A percentile compares a stretch with the other conserved stretches of the same genome.
Conservation (phyloP, 2,797 vertebrate species). For the Cottoperca gobio region DNA sequence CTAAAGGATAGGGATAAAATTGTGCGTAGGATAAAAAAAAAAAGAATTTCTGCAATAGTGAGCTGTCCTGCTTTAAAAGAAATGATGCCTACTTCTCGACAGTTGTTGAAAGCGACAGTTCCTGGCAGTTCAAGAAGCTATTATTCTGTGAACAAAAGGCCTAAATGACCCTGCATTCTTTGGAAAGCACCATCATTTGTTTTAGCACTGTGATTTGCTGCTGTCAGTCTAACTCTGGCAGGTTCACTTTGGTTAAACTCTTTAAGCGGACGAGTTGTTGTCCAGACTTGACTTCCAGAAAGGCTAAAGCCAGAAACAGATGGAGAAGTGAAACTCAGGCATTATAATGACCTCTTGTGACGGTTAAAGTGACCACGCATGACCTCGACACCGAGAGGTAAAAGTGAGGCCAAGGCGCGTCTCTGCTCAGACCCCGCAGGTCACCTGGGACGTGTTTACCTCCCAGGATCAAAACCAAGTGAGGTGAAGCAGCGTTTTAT, state of each 20-base stretch:
- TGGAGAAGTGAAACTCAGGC: slow-evolving; percentile 6
- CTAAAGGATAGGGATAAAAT: no score
- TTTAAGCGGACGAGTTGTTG: not conserved
- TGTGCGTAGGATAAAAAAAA: no score
- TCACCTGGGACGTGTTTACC: no score
- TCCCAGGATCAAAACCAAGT: no score
- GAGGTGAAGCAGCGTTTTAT: no score
- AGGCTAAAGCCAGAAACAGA: not conserved
- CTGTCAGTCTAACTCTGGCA: not conserved
- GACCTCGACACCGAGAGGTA: slow-evolving; percentile 23
- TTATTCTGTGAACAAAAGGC: slow-evolving; percentile 21
- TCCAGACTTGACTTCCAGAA: slow-evolving; percentile 14
- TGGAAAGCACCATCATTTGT: slow-evolving; percentile 33
- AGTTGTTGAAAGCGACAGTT: slow-evolving; percentile 39
- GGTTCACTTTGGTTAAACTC: not conserved
- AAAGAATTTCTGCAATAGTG: not conserved
- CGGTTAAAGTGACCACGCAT: not conserved
- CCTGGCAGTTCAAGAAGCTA: not conserved
- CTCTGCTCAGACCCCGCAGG: no score
- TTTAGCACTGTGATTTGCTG: slow-evolving; percentile 12
- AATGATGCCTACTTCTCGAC: not conserved
- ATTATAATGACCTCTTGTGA: not conserved
- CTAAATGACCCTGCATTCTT: slow-evolving; percentile 50
- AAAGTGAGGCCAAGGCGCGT: slow-evolving; percentile 24
- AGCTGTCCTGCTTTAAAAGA: not conserved